A percentile compares a stretch with the other conserved stretches of the same genome.
phyloP scores from a whole-genome alignment of 2,113 vertebrate genomes.

The Scophthalmus maximus region DNA sequence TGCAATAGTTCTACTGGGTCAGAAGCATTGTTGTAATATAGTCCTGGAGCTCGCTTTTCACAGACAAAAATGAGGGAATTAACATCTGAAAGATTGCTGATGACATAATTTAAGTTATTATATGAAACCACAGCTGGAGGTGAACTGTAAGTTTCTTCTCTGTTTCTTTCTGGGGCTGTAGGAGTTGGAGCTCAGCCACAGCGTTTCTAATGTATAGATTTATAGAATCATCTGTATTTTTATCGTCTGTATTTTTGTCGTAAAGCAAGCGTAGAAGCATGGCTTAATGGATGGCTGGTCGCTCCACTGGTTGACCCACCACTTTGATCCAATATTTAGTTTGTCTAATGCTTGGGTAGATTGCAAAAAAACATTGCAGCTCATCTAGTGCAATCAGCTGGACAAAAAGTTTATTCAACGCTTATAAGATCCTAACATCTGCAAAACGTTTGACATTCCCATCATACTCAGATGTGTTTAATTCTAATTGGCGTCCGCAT shows the following conservation, averaged over 20 bases:
- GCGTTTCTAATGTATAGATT: not conserved
- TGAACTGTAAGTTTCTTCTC: not conserved
- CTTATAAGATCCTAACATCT: not conserved
- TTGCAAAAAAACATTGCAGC: not conserved
- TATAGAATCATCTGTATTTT: not conserved
- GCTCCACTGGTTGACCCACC: not conserved
- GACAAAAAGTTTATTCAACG: not conserved
- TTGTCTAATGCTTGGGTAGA: no score
- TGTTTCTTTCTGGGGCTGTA: not conserved
- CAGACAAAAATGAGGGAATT: slow-evolving; percentile 3
- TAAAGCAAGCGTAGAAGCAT: not conserved
- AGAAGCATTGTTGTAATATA: not conserved
- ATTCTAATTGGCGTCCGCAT: not conserved
- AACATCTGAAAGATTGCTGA: slow-evolving; percentile 28
- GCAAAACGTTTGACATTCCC: not conserved
- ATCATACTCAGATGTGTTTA: not conserved
- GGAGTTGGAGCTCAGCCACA: not conserved
- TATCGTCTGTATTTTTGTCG: not conserved
- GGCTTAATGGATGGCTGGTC: not conserved
- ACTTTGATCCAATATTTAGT: no score
- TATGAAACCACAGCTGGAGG: not conserved
- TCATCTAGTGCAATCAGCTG: not conserved
- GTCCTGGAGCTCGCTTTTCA: not conserved
- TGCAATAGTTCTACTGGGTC: slow-evolving; percentile 14
- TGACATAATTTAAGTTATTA: slow-evolving; percentile 23